A percentile compares a stretch with the other conserved stretches of the same genome.
Conservation (phyloP, 2,888 invertebrate species). For the Drosophila anomalata region DNA sequence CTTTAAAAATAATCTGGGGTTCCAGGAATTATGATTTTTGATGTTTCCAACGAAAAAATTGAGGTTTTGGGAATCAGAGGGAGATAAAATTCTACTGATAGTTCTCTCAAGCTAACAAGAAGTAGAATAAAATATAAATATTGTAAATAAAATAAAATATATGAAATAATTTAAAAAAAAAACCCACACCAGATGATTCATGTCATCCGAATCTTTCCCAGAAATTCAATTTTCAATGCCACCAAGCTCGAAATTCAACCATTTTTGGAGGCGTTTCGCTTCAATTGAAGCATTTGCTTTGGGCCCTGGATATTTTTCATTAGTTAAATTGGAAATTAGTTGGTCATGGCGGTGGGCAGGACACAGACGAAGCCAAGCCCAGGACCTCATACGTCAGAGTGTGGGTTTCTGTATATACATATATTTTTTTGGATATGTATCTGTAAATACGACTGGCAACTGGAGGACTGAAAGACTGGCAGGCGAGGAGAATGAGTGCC, state of each 20-base stretch:
- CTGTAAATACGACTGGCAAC: conserved; percentile 44
- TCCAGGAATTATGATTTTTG: background rate
- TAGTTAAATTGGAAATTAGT: conserved; percentile 43
- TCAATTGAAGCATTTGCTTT: conserved; percentile 51
- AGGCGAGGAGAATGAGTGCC: conserved; percentile 69
- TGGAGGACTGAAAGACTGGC: conserved; percentile 47
- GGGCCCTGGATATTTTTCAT: conserved; percentile 28
- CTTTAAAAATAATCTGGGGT: background rate
- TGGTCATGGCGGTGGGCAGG: conserved; percentile 22
- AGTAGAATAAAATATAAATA: no score
- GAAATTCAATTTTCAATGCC: conserved; percentile 70
- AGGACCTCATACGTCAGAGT: conserved; percentile 21
- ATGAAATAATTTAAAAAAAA: background rate
- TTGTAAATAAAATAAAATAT: no score
- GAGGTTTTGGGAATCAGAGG: background rate
- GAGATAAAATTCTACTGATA: background rate
- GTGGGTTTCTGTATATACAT: conserved; percentile 22
- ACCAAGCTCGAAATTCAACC: conserved; percentile 35
- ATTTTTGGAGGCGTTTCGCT: conserved; percentile 38
- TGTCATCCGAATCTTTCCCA: conserved; percentile 56
- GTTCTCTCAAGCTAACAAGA: no score
- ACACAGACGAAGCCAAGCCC: conserved; percentile 26
- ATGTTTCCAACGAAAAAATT: background rate
- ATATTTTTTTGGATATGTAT: conserved; percentile 41
- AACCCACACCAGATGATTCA: conserved; percentile 23